Evolutionary conservation across 2,113 vertebrate species (phyloP).

Genomic region (Bucco capensis): DNA sequence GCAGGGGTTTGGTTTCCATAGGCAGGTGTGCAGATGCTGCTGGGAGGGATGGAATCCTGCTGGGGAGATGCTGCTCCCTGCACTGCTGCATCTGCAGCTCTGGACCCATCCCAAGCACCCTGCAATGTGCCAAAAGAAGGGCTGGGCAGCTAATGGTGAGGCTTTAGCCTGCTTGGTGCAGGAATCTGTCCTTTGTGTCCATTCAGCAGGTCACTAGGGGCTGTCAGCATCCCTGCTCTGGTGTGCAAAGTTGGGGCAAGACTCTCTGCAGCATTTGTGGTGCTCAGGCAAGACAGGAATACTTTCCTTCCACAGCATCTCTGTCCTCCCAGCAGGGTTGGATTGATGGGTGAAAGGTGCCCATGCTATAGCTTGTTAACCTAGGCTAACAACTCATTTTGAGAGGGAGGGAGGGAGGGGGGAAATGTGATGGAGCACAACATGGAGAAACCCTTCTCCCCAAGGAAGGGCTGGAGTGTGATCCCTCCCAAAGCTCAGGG

Average conservation of each 20-base stretch:
- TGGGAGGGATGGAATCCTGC: neutral
- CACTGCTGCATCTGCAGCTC: neutral
- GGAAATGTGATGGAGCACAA: no score
- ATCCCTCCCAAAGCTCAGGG: neutral
- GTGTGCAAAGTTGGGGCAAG: neutral
- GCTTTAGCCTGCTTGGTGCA: neutral
- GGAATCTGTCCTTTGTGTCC: no score
- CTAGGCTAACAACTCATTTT: no score
- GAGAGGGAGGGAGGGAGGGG: no score
- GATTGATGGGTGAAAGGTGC: neutral
- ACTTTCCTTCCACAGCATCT: neutral
- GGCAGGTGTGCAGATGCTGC: neutral
- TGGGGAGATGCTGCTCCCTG: neutral
- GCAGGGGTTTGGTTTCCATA: accelerated
- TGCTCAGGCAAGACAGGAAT: neutral
- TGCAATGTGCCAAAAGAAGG: neutral
- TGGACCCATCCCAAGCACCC: neutral
- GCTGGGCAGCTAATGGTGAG: accelerated
- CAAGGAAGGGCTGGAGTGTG: accelerated
- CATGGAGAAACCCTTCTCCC: accelerated
- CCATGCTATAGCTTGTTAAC: neutral
- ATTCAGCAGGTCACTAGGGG: no score
- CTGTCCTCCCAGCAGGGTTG: neutral
- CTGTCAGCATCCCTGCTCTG: neutral
- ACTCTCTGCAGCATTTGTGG: neutral